These are phyloP conservation scores for Chaetura pelagica DNA, from an alignment of 2,113 vertebrate genomes.

Conservation along the genomic window DNA sequence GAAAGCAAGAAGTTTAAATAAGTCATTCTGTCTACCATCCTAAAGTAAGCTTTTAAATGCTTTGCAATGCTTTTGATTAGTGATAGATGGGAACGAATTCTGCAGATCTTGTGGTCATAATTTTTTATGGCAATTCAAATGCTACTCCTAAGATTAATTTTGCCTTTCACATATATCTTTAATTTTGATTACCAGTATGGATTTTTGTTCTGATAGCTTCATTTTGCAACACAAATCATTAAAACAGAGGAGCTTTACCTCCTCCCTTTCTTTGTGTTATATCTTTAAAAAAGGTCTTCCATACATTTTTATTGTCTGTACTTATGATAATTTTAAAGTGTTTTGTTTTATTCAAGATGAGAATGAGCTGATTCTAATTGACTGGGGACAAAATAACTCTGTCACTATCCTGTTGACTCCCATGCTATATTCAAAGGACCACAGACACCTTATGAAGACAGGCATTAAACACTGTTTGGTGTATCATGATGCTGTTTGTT, in stretches of 20 bases:
- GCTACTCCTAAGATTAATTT: neutral
- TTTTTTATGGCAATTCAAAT: neutral
- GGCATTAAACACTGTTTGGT: neutral
- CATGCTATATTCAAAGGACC: neutral
- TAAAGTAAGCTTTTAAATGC: slow-evolving; percentile 13
- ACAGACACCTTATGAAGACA: neutral
- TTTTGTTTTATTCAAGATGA: neutral
- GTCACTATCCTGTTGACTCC: neutral
- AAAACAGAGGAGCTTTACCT: neutral
- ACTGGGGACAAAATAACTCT: neutral
- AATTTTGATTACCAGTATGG: neutral
- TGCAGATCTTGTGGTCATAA: neutral
- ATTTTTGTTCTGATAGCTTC: neutral
- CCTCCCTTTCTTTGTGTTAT: neutral
- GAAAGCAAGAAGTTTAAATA: slow-evolving; percentile 14
- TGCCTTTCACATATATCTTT: neutral
- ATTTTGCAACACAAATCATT: neutral
- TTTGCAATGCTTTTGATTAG: neutral
- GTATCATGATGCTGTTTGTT: neutral
- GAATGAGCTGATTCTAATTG: neutral
- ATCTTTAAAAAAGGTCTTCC: neutral
- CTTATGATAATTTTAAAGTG: neutral
- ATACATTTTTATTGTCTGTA: neutral
- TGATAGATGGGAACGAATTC: neutral
- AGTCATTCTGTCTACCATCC: neutral